Evolutionary conservation across 2,888 invertebrate species (phyloP), one percentile per base, ranked within the genome.

Genomic region (Stomorhina lunata): DNA sequence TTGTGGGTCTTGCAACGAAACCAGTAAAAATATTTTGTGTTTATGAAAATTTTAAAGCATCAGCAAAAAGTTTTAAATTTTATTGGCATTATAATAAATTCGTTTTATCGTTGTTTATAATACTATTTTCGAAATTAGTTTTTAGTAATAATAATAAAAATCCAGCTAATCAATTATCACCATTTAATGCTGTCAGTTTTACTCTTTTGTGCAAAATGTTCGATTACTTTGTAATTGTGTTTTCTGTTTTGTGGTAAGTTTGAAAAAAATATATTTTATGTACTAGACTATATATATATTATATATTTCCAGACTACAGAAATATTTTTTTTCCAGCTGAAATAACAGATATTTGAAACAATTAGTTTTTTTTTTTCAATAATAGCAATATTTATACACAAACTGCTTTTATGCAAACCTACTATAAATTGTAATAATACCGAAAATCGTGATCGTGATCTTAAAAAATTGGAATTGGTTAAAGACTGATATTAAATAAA

Each of bases 131-230:
- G 45, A 12, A 2, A 34, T 63, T 50, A 43, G 57, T 45, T 65
- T 37, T 73, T 72, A 15, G 40, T n/a, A 27, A 63, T 27, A 57
- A n/a, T n/a, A n/a, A n/a, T n/a, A n/a, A n/a, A 68, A 73, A 75
- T 69, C 15, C 63, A 71, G 79, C 65, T 59, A 82, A 82, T 79
- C 69, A 82, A 82, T 79, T 82, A 75, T 72, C 72, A 61, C 61
- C 66, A 37, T 73, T 72, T 69, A 59, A 66, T 43, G 2, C 65
- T 48, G 43, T 76, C 40, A n/a, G 32, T 17, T 12, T 17, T 17
- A 55, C 17, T 53, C 27, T 53, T 43, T n/a, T 17, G 6, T 43
- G 17, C 9, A n/a, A n/a, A n/a, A 17, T 29, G 61, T 20, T 65
- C 43, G 7, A 7, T 4, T 7, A 55, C 10, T 40, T 4, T 17